Base-by-base conservation (phyloP, 2,797 vertebrate genomes). In the Rousettus madagascariensis region DNA sequence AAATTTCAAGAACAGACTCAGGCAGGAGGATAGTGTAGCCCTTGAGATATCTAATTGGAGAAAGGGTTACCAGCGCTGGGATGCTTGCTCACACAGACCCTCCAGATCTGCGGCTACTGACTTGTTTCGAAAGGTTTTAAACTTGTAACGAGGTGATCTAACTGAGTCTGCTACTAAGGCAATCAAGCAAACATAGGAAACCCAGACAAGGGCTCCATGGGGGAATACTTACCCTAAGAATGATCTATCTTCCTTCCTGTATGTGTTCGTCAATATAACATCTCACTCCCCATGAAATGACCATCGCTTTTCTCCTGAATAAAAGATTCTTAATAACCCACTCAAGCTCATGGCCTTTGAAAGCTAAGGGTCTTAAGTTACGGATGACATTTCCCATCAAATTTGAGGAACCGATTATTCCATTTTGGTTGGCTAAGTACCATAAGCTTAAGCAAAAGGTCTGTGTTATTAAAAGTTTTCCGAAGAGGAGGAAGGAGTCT, bases 1-100 rank as follows among this genome's bases (percentile, higher is more conserved):
- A 33, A 57, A 68, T 74, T 69, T 82, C 51, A 91, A 78, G 72
- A 91, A 10, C 9, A 19, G 41, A 51, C 71, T 46, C 3, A 97
- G 96, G 97, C 93, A 1, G 36, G 90, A 61, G 63, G 82, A 33
- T 0, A 94, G 91, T 24, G 53, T 94, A 94, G 95, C 1, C 49
- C 74, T 75, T 74, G 33, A 9, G 30, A 82, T 49, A 5, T 13
- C 17, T 59, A 11, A 41, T 1, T 12, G 17, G 79, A 55, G 68
- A 79, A 80, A 83, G 17, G 19, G 33, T 9, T 2, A 12, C 19
- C 51, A 53, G 9, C 0, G 6, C 28, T 24, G n/a, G 9, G 46
- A 66, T 8, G 12, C 36, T 28, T 41, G 36, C 33, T 74, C 30
- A n/a, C 51, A 17, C 3, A 72, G 57, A 69, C 49, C n/a, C 24